Base-by-base conservation (phyloP, 2,113 vertebrate genomes). In the Plestiodon gilberti region DNA sequence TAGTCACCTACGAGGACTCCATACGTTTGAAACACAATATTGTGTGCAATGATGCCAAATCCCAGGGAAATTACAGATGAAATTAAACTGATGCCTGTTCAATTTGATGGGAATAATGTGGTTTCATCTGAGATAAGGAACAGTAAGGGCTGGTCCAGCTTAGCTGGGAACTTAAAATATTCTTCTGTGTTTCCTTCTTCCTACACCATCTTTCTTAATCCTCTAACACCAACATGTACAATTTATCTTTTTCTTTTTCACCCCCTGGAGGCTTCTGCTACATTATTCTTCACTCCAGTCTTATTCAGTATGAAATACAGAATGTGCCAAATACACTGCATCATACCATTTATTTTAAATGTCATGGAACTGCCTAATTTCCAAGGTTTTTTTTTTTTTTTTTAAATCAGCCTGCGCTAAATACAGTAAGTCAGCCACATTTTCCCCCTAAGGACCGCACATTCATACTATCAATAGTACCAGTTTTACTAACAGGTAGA, bases 281-380 rank as follows among this genome's bases (percentile, higher is more conserved):
- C 80, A 78, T 96, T 11, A 8, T 91, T 95, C 93, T 92, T 95
- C 89, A 93, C 83, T 81, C 64, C 7, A 69, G 76, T 83, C 86
- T 91, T 87, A 89, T 76, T 78, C 38, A 70, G 78, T 23, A 82
- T 18, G 71, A 92, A 87, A 87, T 28, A 73, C 22, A 65, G 78
- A 40, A 59, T 82, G 81, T 90, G 83, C 82, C 91, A 89, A 86
- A 94, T 78, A 77, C 0, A 1, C 9, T 71, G 52, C n/a, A 18
- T 83, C 20, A 30, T 67, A 78, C 52, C 71, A 70, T 87, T 91
- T 93, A 88, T 88, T 92, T 82, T 82, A 85, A 80, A 95, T 90
- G 89, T 81, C 38, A 84, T 1, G 75, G 91, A 90, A 88, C 43
- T 55, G 69, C 91, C 69, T 78, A 86, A 83, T 76, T 90, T 65